These are phyloP conservation scores for Dryococelus australis DNA, from an alignment of 2,888 invertebrate genomes.

Conservation along the genomic window DNA sequence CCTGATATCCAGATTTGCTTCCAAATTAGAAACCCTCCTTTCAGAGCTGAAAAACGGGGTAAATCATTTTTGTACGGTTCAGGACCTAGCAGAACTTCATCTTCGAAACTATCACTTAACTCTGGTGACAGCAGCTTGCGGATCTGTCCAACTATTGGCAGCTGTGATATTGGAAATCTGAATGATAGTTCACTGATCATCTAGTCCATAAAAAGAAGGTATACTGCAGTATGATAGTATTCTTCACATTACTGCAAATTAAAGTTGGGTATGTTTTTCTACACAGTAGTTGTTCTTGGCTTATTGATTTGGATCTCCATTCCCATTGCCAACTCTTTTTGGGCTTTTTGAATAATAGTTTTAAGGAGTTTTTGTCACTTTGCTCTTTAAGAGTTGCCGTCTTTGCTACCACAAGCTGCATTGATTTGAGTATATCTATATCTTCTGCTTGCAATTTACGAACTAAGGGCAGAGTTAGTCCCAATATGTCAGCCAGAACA, in stretches of 20 bases:
- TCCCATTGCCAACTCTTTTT: background rate
- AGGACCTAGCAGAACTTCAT: background rate
- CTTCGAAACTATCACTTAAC: too few species aligned
- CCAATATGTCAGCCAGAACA: background rate
- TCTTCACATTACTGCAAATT: conserved; percentile 13
- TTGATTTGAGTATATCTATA: background rate
- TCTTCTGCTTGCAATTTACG: background rate
- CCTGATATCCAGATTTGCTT: background rate
- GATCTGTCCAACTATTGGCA: background rate
- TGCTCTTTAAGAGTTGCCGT: background rate
- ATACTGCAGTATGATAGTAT: too few species aligned
- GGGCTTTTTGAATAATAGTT: background rate
- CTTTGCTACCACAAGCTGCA: background rate
- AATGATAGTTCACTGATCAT: background rate
- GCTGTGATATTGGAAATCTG: background rate
- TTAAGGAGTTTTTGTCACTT: background rate
- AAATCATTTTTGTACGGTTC: background rate
- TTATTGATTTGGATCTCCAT: background rate
- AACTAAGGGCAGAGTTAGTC: background rate
- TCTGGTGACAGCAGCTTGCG: too few species aligned
- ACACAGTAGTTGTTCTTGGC: background rate
- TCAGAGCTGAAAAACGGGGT: background rate
- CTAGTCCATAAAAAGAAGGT: too few species aligned
- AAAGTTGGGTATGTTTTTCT: background rate
- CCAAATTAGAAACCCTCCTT: background rate